phyloP scores from a whole-genome alignment of 2,113 vertebrate genomes.

The Diadophis punctatus region DNA sequence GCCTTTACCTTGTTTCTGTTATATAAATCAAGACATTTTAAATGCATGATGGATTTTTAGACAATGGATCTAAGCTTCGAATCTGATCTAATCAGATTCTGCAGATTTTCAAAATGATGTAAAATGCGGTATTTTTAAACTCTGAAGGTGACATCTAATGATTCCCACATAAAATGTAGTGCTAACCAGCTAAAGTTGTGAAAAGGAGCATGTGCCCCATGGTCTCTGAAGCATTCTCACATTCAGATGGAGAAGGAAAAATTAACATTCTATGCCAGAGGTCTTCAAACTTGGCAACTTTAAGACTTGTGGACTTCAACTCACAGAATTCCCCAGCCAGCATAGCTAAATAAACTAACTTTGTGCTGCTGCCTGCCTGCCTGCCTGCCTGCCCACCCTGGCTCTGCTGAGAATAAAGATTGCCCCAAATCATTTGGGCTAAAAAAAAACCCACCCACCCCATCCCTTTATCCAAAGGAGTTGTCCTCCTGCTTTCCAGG shows the following conservation, averaged over 20 bases:
- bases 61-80: not conserved
- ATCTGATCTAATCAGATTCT: not conserved
- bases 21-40: not conserved
- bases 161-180: not conserved
- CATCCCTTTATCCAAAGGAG: no score
- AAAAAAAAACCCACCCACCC: no score
- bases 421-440: no score
- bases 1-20: not conserved
- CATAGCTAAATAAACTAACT: no score
- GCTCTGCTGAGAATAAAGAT: no score
- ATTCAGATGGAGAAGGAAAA: not conserved
- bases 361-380: no score
- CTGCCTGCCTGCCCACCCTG: no score
- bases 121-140: not conserved
- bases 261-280: not conserved
- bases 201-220: not conserved
- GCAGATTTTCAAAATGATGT: not conserved
- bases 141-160: not conserved
- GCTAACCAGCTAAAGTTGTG: not conserved
- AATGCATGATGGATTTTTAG: not conserved
- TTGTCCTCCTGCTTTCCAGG: no score
- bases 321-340: no score
- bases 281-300: no score
- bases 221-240: not conserved
- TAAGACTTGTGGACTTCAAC: no score